Percentiles rank a stretch among this genome's conserved stretches.
phyloP scores from a whole-genome alignment of 2,888 invertebrate genomes.

The Scaptomyza caliginosa region DNA sequence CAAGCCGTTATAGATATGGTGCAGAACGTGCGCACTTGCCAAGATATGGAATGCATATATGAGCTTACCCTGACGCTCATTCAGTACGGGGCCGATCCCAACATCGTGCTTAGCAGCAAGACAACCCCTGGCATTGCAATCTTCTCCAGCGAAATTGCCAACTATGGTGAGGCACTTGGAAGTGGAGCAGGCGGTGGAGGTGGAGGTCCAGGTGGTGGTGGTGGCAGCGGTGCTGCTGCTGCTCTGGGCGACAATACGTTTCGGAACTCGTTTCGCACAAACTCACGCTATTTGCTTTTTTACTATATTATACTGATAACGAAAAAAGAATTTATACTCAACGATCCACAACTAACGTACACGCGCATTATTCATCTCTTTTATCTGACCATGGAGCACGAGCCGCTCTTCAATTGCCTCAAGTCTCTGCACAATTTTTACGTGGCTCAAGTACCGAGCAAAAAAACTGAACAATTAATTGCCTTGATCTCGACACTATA shows the following conservation, averaged over 20 bases:
- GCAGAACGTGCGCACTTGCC: constrained; percentile 87
- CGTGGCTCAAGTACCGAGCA: constrained; percentile 87
- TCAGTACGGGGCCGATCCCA: constrained; percentile 90
- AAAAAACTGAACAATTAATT: constrained; percentile 87
- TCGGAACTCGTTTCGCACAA: constrained; percentile 84
- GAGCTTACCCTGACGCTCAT: constrained; percentile 89
- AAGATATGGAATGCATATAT: constrained; percentile 89
- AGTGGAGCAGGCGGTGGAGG: constrained; percentile 38
- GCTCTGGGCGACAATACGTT: constrained; percentile 79
- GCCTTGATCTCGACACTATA: constrained; percentile 87
- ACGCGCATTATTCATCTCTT: constrained; percentile 88
- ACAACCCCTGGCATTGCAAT: constrained; percentile 83
- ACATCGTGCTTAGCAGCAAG: constrained; percentile 86
- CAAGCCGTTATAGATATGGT: constrained; percentile 89
- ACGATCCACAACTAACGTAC: constrained; percentile 87
- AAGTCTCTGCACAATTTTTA: constrained; percentile 88
- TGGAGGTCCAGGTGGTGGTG: constrained; percentile 18
- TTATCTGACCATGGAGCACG: constrained; percentile 88
- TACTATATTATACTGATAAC: constrained; percentile 90
- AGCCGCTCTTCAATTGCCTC: constrained; percentile 88
- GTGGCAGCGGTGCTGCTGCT: constrained; percentile 40
- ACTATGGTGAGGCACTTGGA: constrained; percentile 81
- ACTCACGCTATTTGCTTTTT: constrained; percentile 86
- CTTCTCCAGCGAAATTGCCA: constrained; percentile 83
- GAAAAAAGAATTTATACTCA: constrained; percentile 87